Base-by-base conservation (phyloP, 2,888 invertebrate species). In the Diloba caeruleocephala region DNA sequence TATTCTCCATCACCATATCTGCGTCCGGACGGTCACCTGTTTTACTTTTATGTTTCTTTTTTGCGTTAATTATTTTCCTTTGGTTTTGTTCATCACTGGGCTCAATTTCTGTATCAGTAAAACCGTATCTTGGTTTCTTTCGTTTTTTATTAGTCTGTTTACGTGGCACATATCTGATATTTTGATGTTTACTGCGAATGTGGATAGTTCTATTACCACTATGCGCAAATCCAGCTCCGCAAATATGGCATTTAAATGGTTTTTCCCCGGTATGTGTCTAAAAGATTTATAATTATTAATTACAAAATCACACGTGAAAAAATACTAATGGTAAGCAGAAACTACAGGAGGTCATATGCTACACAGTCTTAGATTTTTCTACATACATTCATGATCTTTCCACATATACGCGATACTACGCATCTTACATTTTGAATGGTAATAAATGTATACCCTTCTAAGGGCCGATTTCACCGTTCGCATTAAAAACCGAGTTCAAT, bases 211-310 rank as follows among this genome's bases (percentile, higher is more conserved):
- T 56, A 28, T 61, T 61, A 9, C 61, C 61, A n/a, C 41, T 41
- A 17, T 61, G 61, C 8, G 50, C 62, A 45, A 61, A 61, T 0
- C 9, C 42, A 13, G 61, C 62, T 25, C 26, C 50, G 5, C 61
- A 61, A 45, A 61, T 56, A 33, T 61, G 62, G 13, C 61, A 61
- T 50, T 50, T 61, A 13, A 6, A 58, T 17, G 58, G 58, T 28
- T 58, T 58, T n/a, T 15, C 44, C 31, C 59, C 59, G 6, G 59
- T 59, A 8, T 58, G 58, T 21, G 0, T 59, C 57, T 58, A 10
- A 12, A 58, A 55, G 23, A 14, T 7, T 19, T 19, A 19, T 19
- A 19, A 2, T 19, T n/a, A n/a, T n/a, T 19, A 19, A 19, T 5
- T 19, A 19, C 2, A 19, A 2, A 19, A 19, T 5, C 5, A 19